phyloP scores from a whole-genome alignment of 2,797 vertebrate species.

The Tarsius wallacei region DNA sequence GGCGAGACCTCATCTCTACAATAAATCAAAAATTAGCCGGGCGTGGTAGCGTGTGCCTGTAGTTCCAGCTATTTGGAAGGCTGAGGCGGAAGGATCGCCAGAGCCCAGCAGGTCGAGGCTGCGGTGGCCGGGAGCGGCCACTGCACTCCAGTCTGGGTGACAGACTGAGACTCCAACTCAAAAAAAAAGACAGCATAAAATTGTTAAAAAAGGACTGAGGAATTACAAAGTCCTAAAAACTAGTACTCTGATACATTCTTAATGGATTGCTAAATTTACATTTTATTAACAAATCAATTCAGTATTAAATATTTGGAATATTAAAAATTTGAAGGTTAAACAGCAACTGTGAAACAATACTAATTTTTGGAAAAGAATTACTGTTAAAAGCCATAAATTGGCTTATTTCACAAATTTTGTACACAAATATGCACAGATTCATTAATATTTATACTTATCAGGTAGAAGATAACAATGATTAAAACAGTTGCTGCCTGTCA shows the following conservation, averaged over 20 bases:
- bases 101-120: too few species aligned
- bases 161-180: too few species aligned
- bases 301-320: conserved; percentile 21
- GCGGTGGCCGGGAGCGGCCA: too few species aligned
- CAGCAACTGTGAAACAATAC: background rate
- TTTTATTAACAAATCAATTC: conserved; percentile 23
- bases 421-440: background rate
- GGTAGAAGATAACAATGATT: background rate
- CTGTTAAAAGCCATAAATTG: background rate
- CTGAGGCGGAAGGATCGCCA: too few species aligned
- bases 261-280: background rate
- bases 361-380: conserved; percentile 45
- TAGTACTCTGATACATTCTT: background rate
- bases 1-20: too few species aligned
- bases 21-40: too few species aligned
- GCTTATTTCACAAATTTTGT: conserved; percentile 25
- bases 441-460: background rate
- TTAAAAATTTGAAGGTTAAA: background rate
- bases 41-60: too few species aligned
- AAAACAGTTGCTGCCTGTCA: background rate
- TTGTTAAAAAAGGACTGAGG: background rate
- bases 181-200: background rate
- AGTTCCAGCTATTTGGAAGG: too few species aligned
- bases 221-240: background rate
- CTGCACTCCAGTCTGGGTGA: too few species aligned